phyloP scores from a whole-genome alignment of 2,888 invertebrate genomes.

The Aphidoletes aphidimyza region DNA sequence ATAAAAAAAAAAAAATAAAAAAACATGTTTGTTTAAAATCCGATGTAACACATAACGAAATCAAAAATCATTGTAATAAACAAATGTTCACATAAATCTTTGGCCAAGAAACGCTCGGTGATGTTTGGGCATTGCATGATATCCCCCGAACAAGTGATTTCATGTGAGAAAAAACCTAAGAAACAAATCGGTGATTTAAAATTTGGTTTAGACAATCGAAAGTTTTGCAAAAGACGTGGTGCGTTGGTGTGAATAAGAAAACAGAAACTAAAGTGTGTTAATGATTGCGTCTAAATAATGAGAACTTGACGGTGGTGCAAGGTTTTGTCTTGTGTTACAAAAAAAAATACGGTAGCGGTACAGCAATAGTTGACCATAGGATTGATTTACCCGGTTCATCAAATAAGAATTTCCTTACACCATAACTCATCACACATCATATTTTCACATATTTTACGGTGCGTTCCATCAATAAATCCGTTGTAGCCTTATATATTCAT shows the following conservation, averaged over 20 bases:
- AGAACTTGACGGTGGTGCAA: neutral
- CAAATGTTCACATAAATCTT: neutral
- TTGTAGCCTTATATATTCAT: neutral
- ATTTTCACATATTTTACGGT: neutral
- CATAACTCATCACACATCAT: no score
- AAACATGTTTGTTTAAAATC: no score
- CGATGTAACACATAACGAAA: no score
- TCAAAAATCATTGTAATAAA: neutral
- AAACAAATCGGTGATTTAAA: no score
- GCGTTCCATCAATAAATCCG: neutral
- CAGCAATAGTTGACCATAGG: no score
- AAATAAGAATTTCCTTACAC: no score
- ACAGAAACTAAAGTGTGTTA: neutral
- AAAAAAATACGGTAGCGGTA: no score
- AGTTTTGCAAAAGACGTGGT: slow-evolving; percentile 12
- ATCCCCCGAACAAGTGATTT: neutral
- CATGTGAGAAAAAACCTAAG: neutral
- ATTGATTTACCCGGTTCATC: neutral
- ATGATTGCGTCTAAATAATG: neutral
- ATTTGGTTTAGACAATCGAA: neutral
- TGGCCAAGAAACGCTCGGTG: neutral
- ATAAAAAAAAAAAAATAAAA: no score
- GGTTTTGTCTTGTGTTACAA: no score
- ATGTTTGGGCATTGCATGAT: neutral
- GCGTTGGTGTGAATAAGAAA: no score